phyloP scores from a whole-genome alignment of 1,140 invertebrate species.

The Octopus bimaculoides region DNA sequence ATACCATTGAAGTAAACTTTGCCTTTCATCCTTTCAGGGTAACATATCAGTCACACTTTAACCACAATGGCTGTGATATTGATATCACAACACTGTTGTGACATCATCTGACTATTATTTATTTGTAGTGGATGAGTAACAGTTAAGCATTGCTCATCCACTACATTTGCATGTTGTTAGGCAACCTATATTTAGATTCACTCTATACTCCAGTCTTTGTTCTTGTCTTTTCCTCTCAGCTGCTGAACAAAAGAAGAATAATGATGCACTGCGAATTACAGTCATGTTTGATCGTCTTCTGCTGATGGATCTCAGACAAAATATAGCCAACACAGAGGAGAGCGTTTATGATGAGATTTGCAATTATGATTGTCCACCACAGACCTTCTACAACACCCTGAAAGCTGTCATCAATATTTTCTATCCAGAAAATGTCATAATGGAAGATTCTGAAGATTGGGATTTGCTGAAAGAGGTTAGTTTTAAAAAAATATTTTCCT shows the following conservation, averaged over 20 bases:
- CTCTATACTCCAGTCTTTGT: neutral
- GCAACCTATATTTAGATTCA: neutral
- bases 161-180: too few relatives aligned
- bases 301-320: slow-evolving; percentile 54
- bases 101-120: too few relatives aligned
- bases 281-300: slow-evolving; percentile 57
- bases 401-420: slow-evolving; percentile 52
- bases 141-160: too few relatives aligned
- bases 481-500: too few relatives aligned
- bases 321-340: slow-evolving; percentile 48
- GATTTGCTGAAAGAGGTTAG: slow-evolving; percentile 46
- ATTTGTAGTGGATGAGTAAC: too few relatives aligned
- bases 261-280: slow-evolving; percentile 46
- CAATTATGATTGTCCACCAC: slow-evolving; percentile 50
- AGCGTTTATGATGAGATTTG: slow-evolving; percentile 52
- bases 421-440: slow-evolving; percentile 39
- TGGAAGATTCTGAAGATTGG: slow-evolving; percentile 51
- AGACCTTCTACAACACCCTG: slow-evolving; percentile 47
- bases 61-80: too few relatives aligned
- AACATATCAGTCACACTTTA: too few relatives aligned
- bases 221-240: neutral
- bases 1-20: too few relatives aligned
- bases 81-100: too few relatives aligned
- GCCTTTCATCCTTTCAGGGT: too few relatives aligned
- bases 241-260: neutral